Evolutionary conservation across 2,888 invertebrate species (phyloP), one percentile per base, ranked within the genome.

Genomic region (Sphaerolaimus hirsutus): DNA sequence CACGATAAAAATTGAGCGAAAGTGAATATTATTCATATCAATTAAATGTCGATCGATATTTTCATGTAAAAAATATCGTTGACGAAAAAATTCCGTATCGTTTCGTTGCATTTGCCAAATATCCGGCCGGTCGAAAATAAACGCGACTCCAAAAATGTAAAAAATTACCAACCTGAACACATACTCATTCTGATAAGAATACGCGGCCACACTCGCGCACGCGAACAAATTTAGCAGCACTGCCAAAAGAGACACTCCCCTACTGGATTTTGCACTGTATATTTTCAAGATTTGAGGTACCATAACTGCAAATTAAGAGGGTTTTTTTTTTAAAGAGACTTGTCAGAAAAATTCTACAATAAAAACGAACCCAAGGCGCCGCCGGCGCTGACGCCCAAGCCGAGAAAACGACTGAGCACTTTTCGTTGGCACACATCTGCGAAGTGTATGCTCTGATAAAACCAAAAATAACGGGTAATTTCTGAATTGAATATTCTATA

Each of bases 251-350:
- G 78, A 91, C 48, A 97, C 81, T 24, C 93, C 93, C 59, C 78
- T 74, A 1, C 79, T 83, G 64, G 83, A 87, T 65, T 78, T 78
- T 54, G 74, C 81, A 5, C 70, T 67, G 1, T 76, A 62, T 47
- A 97, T 81, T 71, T 97, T 97, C 23, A 87, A 46, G 52, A 97
- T 83, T 70, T 97, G 97, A 2, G 97, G 97, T 14, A 97, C 73
- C 72, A 97, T 93, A 1, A 97, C 89, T 75, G 65, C 43, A 67
- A 64, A 52, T 50, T 50, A 17, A 45, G 10, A 45, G 14, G 21
- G 12, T 21, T n/a, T n/a, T n/a, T 46, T 7, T 17, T 14, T 25
- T 10, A 19, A 45, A 45, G 46, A 27, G 10, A 12, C 46, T 12
- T 7, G 46, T 10, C 17, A 7, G 17, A 19, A 44, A 14, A 14